Percentiles rank a stretch among this genome's conserved stretches.
phyloP scores from a whole-genome alignment of 2,797 vertebrate species.

The Chelmon rostratus region DNA sequence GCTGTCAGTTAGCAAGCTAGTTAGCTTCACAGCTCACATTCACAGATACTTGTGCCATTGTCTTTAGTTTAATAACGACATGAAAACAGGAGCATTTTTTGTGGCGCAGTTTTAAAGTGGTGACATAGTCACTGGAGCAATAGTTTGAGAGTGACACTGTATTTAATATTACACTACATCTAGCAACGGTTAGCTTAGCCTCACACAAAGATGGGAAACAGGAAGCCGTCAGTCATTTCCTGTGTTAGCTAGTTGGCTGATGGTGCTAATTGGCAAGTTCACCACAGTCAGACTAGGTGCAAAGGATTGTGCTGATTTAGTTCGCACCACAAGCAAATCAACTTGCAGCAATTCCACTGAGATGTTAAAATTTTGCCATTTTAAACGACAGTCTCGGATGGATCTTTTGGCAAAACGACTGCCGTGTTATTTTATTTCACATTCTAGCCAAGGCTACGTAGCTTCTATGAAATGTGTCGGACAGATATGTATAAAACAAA shows the following conservation, averaged over 20 bases:
- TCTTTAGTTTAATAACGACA: background rate
- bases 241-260: background rate
- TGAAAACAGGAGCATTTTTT: background rate
- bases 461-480: constrained; percentile 8
- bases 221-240: background rate
- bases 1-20: background rate
- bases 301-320: background rate
- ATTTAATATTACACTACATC: background rate
- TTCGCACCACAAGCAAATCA: background rate
- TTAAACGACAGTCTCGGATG: too few relatives aligned
- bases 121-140: background rate
- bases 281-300: background rate
- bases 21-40: background rate
- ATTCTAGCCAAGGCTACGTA: background rate
- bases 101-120: background rate
- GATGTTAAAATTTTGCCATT: background rate
- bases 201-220: background rate
- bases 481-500: constrained; percentile 1
- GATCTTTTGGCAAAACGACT: background rate
- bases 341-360: background rate
- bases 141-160: background rate
- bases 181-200: background rate
- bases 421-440: background rate
- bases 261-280: background rate
- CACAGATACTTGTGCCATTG: background rate